These are phyloP conservation scores for Acronicta alni DNA, from an alignment of 2,888 invertebrate genomes.

Conservation along the genomic window DNA sequence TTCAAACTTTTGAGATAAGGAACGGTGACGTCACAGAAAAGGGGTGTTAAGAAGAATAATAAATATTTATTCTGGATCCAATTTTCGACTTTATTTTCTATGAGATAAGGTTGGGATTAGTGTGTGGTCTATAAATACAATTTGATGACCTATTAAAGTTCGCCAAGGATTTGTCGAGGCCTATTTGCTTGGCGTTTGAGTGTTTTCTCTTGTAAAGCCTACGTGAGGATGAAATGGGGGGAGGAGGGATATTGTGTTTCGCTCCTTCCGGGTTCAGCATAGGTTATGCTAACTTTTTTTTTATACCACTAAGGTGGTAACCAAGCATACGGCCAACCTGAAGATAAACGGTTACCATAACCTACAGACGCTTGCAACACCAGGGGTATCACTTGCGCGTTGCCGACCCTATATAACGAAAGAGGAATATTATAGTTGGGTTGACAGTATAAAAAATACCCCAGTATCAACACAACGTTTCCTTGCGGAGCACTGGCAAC, in stretches of 20 bases:
- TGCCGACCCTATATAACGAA: too few relatives aligned
- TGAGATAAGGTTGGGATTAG: constrained; percentile 34
- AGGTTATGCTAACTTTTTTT: background rate
- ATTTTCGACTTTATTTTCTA: constrained; percentile 25
- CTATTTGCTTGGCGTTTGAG: constrained; percentile 49
- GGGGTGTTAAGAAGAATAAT: constrained; percentile 45
- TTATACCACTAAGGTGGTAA: too few relatives aligned
- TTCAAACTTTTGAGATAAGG: constrained; percentile 2
- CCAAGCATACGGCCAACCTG: too few relatives aligned
- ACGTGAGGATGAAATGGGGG: constrained; percentile 17
- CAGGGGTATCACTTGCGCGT: too few relatives aligned
- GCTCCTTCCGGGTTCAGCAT: constrained; percentile 10
- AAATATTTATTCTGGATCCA: constrained; percentile 28
- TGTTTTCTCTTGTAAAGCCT: constrained; percentile 53
- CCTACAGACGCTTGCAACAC: too few relatives aligned
- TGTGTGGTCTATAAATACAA: constrained; percentile 54
- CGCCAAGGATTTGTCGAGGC: constrained; percentile 40
- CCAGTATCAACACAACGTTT: too few relatives aligned
- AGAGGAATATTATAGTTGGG: too few relatives aligned
- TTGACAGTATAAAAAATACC: too few relatives aligned
- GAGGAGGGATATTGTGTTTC: constrained; percentile 3
- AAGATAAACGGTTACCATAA: too few relatives aligned
- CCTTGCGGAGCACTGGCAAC: too few relatives aligned
- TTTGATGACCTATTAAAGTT: constrained; percentile 45
- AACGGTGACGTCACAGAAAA: constrained; percentile 50